A percentile compares a stretch with the other conserved stretches of the same genome.
Conservation (phyloP, 2,797 vertebrate genomes). For the Glyptemys insculpta region DNA sequence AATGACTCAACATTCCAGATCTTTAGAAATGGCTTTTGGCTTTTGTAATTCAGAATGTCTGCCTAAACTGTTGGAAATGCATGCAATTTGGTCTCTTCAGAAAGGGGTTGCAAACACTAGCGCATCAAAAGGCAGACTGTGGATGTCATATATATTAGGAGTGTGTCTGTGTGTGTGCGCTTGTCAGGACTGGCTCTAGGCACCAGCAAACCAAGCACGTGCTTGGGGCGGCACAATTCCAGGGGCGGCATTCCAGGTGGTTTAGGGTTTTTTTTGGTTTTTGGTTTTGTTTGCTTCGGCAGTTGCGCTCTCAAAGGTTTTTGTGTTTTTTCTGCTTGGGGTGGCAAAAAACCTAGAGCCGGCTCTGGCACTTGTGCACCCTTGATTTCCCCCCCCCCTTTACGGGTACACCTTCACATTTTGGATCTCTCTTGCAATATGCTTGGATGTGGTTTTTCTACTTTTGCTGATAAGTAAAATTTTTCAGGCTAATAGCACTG, state of each 20-base stretch:
- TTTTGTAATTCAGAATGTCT: conserved; percentile 45
- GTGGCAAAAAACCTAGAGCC: no score
- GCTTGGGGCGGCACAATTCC: no score
- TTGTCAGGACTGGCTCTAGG: no score
- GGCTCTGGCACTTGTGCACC: not conserved
- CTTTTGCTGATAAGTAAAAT: not conserved
- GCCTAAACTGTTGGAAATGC: conserved; percentile 32
- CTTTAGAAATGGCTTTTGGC: not conserved
- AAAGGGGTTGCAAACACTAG: conserved; percentile 12
- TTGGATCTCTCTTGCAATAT: conserved; percentile 5
- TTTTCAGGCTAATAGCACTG: not conserved
- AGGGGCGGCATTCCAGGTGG: no score
- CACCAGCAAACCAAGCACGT: no score
- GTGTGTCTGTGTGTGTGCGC: not conserved
- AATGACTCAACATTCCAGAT: conserved; percentile 6
- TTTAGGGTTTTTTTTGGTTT: no score
- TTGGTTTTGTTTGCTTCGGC: no score
- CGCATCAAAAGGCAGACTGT: not conserved
- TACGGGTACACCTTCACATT: not conserved
- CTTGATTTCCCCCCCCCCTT: not conserved
- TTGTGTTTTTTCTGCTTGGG: no score
- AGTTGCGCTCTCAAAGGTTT: no score
- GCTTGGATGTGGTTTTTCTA: not conserved
- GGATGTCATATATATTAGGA: not conserved
- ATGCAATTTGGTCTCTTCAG: conserved; percentile 35